Evolutionary conservation across 2,113 vertebrate species (phyloP), one percentile per base, ranked within the genome.

Genomic region (Todiramphus chloris): DNA sequence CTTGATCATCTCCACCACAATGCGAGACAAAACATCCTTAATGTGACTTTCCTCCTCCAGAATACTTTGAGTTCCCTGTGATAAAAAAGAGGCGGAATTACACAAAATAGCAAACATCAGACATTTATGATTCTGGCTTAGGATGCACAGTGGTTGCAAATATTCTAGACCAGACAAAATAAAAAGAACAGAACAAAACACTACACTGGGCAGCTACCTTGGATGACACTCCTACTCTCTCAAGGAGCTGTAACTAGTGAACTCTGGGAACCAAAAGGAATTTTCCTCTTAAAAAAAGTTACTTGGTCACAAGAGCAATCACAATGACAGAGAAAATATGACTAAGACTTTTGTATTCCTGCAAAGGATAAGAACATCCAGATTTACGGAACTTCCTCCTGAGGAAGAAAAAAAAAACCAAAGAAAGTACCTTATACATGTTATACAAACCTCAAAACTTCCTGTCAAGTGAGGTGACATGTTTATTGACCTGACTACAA

Each of bases 1-100:
- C 95, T 99, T 99, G 73, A 99, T 99, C 99, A 99, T 99, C 96
- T 99, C 99, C 41, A 99, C 99, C 33, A 99, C 98, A 72, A 99
- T 99, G 75, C 99, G 98, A 63, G 99, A 99, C 35, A 99, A 96
- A 67, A 98, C 99, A 89, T 99, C 99, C 97, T 99, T 99, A 91
- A 99, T 98, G 83, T 99, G 99, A 96, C 99, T 99, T 95, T 99
- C 99, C 92, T 99, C 99, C 87, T 99, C 99, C 95, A 99, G 94
- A 93, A 99, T 99, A 48, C 98, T 97, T 81, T 98, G 98, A 30
- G 99, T 99, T 60, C 99, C 99, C 99, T 99, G 94, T 46, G 89
- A 95, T 6, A 93, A 35, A 93, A 86, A 37, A 50, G 72, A 10
- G 3, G 6, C 11, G 48, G 51, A 77, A 48, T 89, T 46, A 92